These are phyloP conservation scores for Actias luna DNA, from an alignment of 2,888 invertebrate species.

Conservation along the genomic window DNA sequence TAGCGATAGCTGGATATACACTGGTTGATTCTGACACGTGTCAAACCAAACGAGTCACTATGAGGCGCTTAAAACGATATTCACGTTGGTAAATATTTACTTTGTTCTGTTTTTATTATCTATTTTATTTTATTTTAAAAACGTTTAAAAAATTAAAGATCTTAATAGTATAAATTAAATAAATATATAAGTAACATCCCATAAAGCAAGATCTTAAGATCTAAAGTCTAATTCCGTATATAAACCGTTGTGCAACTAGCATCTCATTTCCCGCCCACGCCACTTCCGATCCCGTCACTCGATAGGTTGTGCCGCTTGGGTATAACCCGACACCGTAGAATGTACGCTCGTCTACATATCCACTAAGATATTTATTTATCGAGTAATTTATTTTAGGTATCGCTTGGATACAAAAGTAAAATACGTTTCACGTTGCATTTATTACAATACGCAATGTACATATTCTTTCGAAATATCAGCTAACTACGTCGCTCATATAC, in stretches of 20 bases:
- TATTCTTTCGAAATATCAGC: no score
- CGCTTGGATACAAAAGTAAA: not conserved
- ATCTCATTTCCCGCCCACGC: slow-evolving; percentile 51
- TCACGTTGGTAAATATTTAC: no score
- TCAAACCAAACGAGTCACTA: no score
- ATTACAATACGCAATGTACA: not conserved
- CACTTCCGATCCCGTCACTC: slow-evolving; percentile 55
- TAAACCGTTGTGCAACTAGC: slow-evolving; percentile 46
- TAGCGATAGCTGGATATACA: no score
- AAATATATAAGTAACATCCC: not conserved
- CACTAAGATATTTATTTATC: slow-evolving; percentile 10
- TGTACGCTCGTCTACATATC: slow-evolving; percentile 27
- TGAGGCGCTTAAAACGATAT: no score
- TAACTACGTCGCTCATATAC: no score
- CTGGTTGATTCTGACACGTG: no score
- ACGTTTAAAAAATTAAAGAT: not conserved
- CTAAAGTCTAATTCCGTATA: slow-evolving; percentile 14
- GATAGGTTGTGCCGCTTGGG: slow-evolving; percentile 37
- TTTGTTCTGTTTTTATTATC: not conserved
- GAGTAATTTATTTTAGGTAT: not conserved
- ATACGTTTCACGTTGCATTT: not conserved
- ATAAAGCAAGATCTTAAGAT: not conserved
- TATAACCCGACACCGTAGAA: slow-evolving; percentile 32
- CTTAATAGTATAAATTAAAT: no score
- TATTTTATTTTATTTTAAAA: no score